phyloP scores from a whole-genome alignment of 2,797 vertebrate genomes.

The Percopsis omiscomaycus region DNA sequence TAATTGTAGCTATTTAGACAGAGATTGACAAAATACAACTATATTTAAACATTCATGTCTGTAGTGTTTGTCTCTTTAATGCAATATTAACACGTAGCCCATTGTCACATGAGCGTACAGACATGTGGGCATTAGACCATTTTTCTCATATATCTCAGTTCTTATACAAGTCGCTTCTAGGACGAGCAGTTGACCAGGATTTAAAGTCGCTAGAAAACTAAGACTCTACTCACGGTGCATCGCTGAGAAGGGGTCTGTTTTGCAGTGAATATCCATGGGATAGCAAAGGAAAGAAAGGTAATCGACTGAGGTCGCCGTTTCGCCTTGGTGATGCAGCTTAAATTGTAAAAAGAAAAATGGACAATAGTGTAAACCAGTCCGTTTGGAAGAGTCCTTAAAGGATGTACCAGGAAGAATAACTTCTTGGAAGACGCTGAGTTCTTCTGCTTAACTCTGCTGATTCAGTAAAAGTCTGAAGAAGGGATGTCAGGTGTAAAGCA shows the following conservation, averaged over 20 bases:
- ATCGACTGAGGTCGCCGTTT: constrained; percentile 99
- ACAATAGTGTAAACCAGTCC: constrained; percentile 55
- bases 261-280: constrained; percentile 99
- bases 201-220: background rate
- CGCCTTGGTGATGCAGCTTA: constrained; percentile 84
- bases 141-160: too few relatives aligned
- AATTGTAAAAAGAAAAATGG: constrained; percentile 58
- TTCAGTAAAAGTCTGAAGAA: constrained; percentile 60
- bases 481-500: constrained; percentile 77
- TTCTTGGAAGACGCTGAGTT: constrained; percentile 67
- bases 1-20: background rate
- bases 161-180: background rate
- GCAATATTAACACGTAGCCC: background rate
- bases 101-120: too few relatives aligned
- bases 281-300: constrained; percentile 97
- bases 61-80: background rate
- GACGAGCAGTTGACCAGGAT: too few relatives aligned
- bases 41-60: background rate
- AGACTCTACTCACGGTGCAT: constrained; percentile 94
- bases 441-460: constrained; percentile 48
- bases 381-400: constrained; percentile 55
- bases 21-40: background rate
- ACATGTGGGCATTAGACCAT: too few relatives aligned
- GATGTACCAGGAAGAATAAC: constrained; percentile 59
- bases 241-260: constrained; percentile 97